These are phyloP conservation scores for Pedionomus torquatus DNA, from an alignment of 2,113 vertebrate genomes.

Conservation along the genomic window DNA sequence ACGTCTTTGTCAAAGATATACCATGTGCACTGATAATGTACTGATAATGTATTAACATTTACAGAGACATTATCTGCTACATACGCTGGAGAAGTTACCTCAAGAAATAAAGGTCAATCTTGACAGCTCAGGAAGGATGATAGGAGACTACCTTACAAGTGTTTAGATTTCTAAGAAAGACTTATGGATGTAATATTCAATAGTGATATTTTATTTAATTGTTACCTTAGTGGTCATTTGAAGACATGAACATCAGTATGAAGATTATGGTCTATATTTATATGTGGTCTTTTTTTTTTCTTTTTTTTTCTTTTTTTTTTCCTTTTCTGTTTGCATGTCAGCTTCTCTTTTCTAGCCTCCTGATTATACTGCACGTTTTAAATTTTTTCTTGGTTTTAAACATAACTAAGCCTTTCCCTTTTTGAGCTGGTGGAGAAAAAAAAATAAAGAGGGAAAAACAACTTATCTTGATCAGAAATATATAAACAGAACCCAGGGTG, in stretches of 20 bases:
- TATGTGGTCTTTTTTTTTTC: not conserved
- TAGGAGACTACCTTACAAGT: not conserved
- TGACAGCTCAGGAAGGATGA: not conserved
- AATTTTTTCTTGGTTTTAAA: not conserved
- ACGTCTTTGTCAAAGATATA: not conserved
- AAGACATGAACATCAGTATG: not conserved
- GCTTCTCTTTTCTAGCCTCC: not conserved
- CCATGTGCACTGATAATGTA: fast-evolving
- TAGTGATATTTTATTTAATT: not conserved
- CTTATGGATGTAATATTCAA: not conserved
- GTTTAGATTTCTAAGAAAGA: not conserved
- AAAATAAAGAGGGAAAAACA: not conserved
- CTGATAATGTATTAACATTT: not conserved
- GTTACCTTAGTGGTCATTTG: not conserved
- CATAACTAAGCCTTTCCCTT: not conserved
- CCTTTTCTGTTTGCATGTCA: not conserved
- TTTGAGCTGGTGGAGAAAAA: not conserved
- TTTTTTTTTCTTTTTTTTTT: not conserved
- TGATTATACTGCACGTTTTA: not conserved
- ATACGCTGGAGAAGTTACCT: fast-evolving
- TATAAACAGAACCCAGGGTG: not conserved
- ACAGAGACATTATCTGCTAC: too few relatives aligned
- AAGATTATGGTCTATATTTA: not conserved
- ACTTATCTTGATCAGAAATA: not conserved
- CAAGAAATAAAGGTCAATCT: not conserved